phyloP scores from a whole-genome alignment of 2,888 invertebrate species.

The Eristalis arbustorum region DNA sequence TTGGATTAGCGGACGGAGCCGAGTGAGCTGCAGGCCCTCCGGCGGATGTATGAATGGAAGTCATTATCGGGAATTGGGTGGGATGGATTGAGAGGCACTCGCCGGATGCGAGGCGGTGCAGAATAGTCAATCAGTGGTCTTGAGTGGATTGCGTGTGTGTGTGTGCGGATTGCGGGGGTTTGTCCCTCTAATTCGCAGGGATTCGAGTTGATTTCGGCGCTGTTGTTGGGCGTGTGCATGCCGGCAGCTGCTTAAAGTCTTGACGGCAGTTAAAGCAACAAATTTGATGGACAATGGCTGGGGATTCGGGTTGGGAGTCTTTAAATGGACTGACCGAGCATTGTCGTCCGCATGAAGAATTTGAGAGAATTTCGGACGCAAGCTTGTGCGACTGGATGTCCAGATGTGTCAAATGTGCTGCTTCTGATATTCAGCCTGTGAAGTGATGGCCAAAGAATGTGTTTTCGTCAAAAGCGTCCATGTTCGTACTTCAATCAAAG shows the following conservation, averaged over 20 bases:
- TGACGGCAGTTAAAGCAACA: too few relatives aligned
- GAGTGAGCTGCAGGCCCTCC: slow-evolving; percentile 9
- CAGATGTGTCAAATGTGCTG: too few relatives aligned
- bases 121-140: background rate
- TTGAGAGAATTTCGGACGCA: too few relatives aligned
- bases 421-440: too few relatives aligned
- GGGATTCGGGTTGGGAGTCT: too few relatives aligned
- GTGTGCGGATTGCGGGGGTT: background rate
- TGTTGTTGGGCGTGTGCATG: background rate
- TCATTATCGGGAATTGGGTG: slow-evolving; percentile 39
- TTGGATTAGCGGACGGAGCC: slow-evolving; percentile 45
- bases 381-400: too few relatives aligned
- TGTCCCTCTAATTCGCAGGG: background rate
- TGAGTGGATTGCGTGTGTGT: background rate
- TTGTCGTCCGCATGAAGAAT: too few relatives aligned
- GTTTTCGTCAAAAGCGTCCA: too few relatives aligned
- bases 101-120: background rate
- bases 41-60: slow-evolving; percentile 35
- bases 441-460: too few relatives aligned
- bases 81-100: slow-evolving; percentile 15
- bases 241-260: background rate
- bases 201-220: background rate
- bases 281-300: background rate
- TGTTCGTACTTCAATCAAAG: too few relatives aligned
- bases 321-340: too few relatives aligned